Evolutionary conservation across 2,113 vertebrate genomes (phyloP).

Genomic region (Clarias batrachus): DNA sequence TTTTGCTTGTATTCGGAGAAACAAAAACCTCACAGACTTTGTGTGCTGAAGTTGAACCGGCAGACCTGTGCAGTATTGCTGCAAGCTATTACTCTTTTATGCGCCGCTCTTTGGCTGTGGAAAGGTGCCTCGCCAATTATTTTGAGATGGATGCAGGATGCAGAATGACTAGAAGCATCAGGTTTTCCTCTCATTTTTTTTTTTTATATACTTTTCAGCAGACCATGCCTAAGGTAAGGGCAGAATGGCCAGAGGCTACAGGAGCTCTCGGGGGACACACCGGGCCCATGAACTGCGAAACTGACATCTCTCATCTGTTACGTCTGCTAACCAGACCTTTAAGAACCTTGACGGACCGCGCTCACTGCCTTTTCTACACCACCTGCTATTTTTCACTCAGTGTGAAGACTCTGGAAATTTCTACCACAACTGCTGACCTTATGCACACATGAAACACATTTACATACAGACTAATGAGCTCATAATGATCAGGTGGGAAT

Average conservation of each 20-base stretch:
- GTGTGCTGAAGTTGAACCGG: slow-evolving; percentile 63
- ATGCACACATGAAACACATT: slow-evolving; percentile 32
- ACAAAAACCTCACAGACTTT: slow-evolving; percentile 41
- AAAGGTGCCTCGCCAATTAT: slow-evolving; percentile 99
- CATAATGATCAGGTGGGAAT: background rate
- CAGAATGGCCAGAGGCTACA: slow-evolving; percentile 98
- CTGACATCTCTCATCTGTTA: slow-evolving; percentile 99
- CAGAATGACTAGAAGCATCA: slow-evolving; percentile 99
- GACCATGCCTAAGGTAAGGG: slow-evolving; percentile 98
- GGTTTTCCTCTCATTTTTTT: slow-evolving; percentile 69
- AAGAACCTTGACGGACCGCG: slow-evolving; percentile 92
- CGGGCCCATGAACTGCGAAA: slow-evolving; percentile 96
- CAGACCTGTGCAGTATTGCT: slow-evolving; percentile 72
- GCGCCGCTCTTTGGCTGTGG: slow-evolving; percentile 79
- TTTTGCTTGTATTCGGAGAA: slow-evolving; percentile 39
- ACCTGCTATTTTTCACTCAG: slow-evolving; percentile 61
- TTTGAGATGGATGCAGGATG: slow-evolving; percentile 99
- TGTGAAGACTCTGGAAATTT: slow-evolving; percentile 65
- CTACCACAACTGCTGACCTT: slow-evolving; percentile 60
- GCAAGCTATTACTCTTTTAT: slow-evolving; percentile 76
- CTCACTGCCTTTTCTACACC: slow-evolving; percentile 68
- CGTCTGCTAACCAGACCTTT: slow-evolving; percentile 99
- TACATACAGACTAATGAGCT: background rate
- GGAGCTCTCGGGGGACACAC: slow-evolving; percentile 88
- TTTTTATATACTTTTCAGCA: slow-evolving; percentile 76